Percentiles rank a stretch among this genome's conserved stretches.
Evolutionary conservation across 2,113 vertebrate species (phyloP).

Genomic region (Rhipidura dahli): DNA sequence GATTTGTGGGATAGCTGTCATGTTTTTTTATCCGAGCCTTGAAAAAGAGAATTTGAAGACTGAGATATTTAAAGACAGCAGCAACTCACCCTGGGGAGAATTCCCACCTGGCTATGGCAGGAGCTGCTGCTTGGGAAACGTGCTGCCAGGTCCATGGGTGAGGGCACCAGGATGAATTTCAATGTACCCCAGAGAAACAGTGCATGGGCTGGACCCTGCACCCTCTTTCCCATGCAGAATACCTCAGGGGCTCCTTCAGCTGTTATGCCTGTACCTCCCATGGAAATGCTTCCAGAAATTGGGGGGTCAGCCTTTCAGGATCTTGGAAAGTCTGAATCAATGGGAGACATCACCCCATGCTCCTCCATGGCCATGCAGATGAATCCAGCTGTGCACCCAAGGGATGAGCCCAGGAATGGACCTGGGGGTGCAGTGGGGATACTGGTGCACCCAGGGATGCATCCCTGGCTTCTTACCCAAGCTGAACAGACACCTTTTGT

Average conservation of each 20-base stretch:
- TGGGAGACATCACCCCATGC: neutral
- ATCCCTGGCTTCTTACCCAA: neutral
- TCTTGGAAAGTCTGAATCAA: neutral
- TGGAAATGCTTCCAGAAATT: neutral
- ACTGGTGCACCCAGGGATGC: neutral
- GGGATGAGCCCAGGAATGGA: neutral
- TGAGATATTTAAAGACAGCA: neutral
- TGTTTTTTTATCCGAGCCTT: constrained; percentile 8
- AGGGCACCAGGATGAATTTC: neutral
- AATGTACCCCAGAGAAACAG: neutral
- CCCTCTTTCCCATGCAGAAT: neutral
- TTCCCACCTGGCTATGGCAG: neutral
- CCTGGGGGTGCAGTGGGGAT: neutral
- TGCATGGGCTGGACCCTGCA: neutral
- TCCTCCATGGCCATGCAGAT: neutral
- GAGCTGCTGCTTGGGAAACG: accelerated
- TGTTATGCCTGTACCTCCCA: neutral
- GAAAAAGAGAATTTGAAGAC: neutral
- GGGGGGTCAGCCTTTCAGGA: neutral
- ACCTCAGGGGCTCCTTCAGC: neutral
- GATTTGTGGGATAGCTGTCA: constrained; percentile 45
- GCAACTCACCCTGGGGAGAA: neutral
- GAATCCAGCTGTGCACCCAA: neutral
- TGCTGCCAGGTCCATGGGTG: accelerated
- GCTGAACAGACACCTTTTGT: neutral